These are phyloP conservation scores for Torymus aiolomorphi DNA, from an alignment of 2,888 invertebrate genomes.

Conservation along the genomic window DNA sequence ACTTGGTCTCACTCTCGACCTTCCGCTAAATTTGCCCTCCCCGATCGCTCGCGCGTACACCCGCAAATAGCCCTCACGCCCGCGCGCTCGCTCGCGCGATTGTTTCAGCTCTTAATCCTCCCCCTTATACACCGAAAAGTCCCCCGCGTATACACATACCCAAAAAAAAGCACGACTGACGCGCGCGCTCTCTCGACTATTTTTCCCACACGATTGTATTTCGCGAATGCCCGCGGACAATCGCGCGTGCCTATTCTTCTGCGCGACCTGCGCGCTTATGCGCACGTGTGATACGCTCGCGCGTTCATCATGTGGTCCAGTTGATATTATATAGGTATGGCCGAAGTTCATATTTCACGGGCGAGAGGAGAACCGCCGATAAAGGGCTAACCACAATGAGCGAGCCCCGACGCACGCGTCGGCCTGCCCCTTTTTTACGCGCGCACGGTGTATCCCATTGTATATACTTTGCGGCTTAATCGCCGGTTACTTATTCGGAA, in stretches of 20 bases:
- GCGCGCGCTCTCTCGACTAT: neutral
- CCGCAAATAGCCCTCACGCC: constrained; percentile 40
- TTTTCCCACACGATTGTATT: constrained; percentile 37
- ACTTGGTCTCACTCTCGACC: constrained; percentile 14
- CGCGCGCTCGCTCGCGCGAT: constrained; percentile 19
- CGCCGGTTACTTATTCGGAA: constrained; percentile 19
- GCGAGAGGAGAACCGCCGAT: constrained; percentile 63
- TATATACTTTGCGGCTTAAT: constrained; percentile 26
- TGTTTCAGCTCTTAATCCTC: constrained; percentile 28
- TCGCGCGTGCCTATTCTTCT: neutral
- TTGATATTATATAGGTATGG: neutral
- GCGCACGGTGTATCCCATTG: constrained; percentile 59
- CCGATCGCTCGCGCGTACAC: neutral
- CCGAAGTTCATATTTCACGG: constrained; percentile 67
- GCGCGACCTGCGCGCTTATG: too few species aligned
- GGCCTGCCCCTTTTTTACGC: constrained; percentile 50
- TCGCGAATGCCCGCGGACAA: constrained; percentile 44
- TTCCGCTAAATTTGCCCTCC: constrained; percentile 48
- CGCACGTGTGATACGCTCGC: too few species aligned
- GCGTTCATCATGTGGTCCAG: too few species aligned
- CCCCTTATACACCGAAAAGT: too few species aligned
- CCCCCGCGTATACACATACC: too few species aligned
- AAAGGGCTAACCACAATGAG: constrained; percentile 71
- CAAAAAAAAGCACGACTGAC: neutral
- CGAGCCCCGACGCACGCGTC: constrained; percentile 58